These are phyloP conservation scores for Dinoponera quadriceps DNA, from an alignment of 1,140 invertebrate species.

Conservation along the genomic window DNA sequence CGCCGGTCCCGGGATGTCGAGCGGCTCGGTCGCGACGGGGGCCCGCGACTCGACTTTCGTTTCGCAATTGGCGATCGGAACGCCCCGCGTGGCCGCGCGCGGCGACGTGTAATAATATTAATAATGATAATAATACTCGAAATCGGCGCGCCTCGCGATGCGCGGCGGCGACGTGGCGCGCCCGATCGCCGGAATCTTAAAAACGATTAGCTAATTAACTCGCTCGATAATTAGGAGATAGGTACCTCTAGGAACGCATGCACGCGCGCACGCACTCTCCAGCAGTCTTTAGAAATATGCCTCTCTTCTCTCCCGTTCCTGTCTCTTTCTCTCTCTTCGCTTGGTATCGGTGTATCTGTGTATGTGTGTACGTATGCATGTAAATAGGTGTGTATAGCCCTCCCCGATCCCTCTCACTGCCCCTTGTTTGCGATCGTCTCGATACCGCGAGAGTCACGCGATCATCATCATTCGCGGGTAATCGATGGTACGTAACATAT, in stretches of 20 bases:
- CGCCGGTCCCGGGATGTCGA: conserved; percentile 22
- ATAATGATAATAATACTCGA: conserved; percentile 75
- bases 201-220: conserved; percentile 73
- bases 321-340: conserved; percentile 42
- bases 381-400: background rate
- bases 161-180: conserved; percentile 25
- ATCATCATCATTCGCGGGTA: conserved; percentile 24
- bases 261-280: conserved; percentile 80
- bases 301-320: conserved; percentile 25
- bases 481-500: conserved; percentile 33
- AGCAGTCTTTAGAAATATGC: conserved; percentile 85
- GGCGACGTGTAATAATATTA: conserved; percentile 63
- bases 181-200: conserved; percentile 66
- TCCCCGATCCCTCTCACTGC: conserved; percentile 22
- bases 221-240: conserved; percentile 73
- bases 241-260: conserved; percentile 80
- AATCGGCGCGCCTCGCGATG: conserved; percentile 55
- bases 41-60: conserved; percentile 17
- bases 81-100: conserved; percentile 29
- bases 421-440: conserved; percentile 27
- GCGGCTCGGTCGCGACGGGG: conserved; percentile 27
- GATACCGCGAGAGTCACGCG: conserved; percentile 42
- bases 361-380: too few relatives aligned
- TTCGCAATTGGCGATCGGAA: conserved; percentile 53
- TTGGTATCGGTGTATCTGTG: conserved; percentile 21